phyloP scores from a whole-genome alignment of 2,888 invertebrate species.

The Himalopsyche anomala region DNA sequence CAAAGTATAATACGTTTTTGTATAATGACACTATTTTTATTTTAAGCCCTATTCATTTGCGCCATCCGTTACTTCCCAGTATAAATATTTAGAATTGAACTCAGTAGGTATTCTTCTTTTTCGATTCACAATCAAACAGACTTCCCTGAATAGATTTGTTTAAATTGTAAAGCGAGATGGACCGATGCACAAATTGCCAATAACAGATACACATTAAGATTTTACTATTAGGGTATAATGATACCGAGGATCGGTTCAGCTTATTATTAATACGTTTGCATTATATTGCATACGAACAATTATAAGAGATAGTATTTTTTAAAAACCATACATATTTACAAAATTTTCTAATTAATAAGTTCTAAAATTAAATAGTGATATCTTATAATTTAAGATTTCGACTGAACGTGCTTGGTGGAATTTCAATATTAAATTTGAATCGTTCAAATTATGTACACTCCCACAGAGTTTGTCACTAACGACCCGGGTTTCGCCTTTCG shows the following conservation, averaged over 20 bases:
- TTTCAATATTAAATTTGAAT: no score
- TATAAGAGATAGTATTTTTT: no score
- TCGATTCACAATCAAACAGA: constrained; percentile 55
- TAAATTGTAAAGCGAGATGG: constrained; percentile 52
- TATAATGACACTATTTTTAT: neutral
- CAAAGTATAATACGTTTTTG: no score
- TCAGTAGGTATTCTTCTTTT: constrained; percentile 53
- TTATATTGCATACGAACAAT: neutral
- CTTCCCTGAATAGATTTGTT: constrained; percentile 55
- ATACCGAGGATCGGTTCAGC: neutral
- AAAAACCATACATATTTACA: no score
- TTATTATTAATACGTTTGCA: neutral
- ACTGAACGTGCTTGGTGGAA: no score
- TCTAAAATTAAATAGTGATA: no score
- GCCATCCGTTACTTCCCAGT: constrained; percentile 4
- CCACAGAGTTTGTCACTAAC: no score
- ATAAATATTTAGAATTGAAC: constrained; percentile 21
- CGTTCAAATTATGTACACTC: no score
- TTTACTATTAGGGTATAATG: neutral
- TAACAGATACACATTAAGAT: constrained; percentile 51
- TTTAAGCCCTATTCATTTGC: neutral
- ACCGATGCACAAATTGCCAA: constrained; percentile 50
- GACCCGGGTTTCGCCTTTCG: no score
- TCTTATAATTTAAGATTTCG: no score
- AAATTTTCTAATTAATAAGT: no score